Percentiles rank a stretch among this genome's conserved stretches.
phyloP scores from a whole-genome alignment of 2,113 vertebrate species.

The Chrysemys picta region DNA sequence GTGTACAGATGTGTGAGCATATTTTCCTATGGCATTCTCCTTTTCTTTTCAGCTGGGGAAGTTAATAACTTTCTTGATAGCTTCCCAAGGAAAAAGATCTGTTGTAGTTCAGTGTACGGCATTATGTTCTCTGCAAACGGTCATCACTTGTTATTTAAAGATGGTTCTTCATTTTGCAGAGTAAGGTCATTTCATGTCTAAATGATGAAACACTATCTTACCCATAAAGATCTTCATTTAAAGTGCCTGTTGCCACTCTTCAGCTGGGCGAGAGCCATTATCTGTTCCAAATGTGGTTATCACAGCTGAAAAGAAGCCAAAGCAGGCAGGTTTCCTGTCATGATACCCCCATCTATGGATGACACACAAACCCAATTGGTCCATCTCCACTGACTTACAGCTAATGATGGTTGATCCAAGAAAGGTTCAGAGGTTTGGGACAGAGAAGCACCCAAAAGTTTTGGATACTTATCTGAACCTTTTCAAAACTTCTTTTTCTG shows the following conservation, averaged over 20 bases:
- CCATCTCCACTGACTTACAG: not conserved
- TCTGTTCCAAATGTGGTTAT: constrained; percentile 12
- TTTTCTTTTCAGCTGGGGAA: constrained; percentile 12
- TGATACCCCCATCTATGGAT: not conserved
- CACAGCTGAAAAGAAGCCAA: not conserved
- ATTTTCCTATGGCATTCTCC: not conserved
- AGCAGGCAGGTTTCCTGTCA: not conserved
- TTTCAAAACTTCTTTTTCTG: not conserved
- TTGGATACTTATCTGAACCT: not conserved
- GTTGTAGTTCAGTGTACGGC: not conserved
- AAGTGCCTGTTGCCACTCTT: constrained; percentile 63
- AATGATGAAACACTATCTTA: constrained; percentile 71
- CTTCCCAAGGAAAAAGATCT: constrained; percentile 42
- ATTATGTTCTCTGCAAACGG: constrained; percentile 69
- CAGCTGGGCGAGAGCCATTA: constrained; percentile 60
- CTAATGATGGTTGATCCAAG: not conserved
- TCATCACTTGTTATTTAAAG: constrained; percentile 73
- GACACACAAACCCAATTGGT: not conserved
- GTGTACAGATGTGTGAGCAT: not conserved
- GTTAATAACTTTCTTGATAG: constrained; percentile 45
- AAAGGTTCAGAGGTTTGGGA: not conserved
- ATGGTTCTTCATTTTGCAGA: constrained; percentile 73
- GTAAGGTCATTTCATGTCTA: constrained; percentile 72
- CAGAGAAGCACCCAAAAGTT: not conserved
- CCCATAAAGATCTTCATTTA: constrained; percentile 76